These are phyloP conservation scores for Falco biarmicus DNA, from an alignment of 2,797 vertebrate species.

Conservation along the genomic window DNA sequence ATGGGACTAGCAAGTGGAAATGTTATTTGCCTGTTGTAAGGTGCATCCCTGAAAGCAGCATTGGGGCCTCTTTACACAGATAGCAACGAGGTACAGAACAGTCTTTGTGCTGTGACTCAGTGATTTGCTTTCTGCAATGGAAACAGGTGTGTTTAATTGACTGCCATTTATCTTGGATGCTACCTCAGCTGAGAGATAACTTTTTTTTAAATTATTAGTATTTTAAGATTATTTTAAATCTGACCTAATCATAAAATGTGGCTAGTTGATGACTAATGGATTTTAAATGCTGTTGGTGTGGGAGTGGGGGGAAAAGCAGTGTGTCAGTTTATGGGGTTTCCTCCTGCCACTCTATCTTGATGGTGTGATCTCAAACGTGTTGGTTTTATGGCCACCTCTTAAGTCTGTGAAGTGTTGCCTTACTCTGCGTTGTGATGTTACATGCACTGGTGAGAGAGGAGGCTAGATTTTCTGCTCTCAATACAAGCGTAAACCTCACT, in stretches of 20 bases:
- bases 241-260: background rate
- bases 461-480: background rate
- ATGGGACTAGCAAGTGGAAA: background rate
- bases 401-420: background rate
- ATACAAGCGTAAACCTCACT: background rate
- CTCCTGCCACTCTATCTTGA: background rate
- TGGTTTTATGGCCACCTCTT: background rate
- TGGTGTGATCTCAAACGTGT: background rate
- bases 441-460: background rate
- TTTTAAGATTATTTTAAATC: background rate
- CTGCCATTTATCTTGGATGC: background rate
- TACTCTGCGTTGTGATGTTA: background rate
- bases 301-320: background rate
- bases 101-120: background rate
- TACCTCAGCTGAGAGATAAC: background rate
- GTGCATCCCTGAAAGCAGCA: background rate
- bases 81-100: background rate
- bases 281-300: background rate
- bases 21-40: background rate
- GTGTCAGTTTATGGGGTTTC: background rate
- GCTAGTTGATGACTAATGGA: background rate
- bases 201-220: background rate
- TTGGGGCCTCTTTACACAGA: background rate
- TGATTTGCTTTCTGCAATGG: background rate
- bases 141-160: accelerated